Evolutionary conservation across 2,888 invertebrate species (phyloP), one percentile per base, ranked within the genome.

Genomic region (Eurois occulta): DNA sequence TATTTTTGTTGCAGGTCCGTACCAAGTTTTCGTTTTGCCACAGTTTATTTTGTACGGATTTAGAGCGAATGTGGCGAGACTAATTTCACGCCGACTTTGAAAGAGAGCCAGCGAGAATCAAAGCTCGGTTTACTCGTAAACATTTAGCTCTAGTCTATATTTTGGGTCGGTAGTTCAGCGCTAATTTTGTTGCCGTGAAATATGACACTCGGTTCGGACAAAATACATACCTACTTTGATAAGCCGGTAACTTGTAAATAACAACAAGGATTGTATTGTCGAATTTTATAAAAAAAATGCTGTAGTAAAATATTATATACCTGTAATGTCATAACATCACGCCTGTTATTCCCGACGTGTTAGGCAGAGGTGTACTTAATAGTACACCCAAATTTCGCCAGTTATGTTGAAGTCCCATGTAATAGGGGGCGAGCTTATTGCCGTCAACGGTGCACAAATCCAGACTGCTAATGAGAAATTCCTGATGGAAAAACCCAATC

Each of bases 1-100:
- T 64, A 72, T 43, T 83, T 77, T 74, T 46, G 69, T 71, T 76
- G 69, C 62, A 62, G 64, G 77, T 76, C 38, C n/a, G n/a, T 32
- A 55, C 70, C 43, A 73, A 80, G 72, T 86, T 82, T 81, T 76
- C 79, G 83, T 86, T 86, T 86, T 73, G 75, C 80, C 68, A 77
- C 83, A 85, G 87, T 91, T 90, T 89, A 90, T 91, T 89, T 88
- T 87, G 86, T 87, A 82, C 84, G 83, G 80, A 86, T 86, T 89
- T 85, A 83, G 81, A 90, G 87, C 86, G 87, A 88, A 90, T 90
- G 89, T 86, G 90, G 88, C 87, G 85, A 88, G 86, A 89, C 90
- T 93, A 92, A 93, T 93, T 93, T 93, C 89, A 92, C 90, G 90
- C 90, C 78, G 90, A 88, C 91, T 92, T 92, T 92, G 84, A 92